These are phyloP conservation scores for Drosophila villosipedis DNA, from an alignment of 2,888 invertebrate genomes.

Conservation along the genomic window DNA sequence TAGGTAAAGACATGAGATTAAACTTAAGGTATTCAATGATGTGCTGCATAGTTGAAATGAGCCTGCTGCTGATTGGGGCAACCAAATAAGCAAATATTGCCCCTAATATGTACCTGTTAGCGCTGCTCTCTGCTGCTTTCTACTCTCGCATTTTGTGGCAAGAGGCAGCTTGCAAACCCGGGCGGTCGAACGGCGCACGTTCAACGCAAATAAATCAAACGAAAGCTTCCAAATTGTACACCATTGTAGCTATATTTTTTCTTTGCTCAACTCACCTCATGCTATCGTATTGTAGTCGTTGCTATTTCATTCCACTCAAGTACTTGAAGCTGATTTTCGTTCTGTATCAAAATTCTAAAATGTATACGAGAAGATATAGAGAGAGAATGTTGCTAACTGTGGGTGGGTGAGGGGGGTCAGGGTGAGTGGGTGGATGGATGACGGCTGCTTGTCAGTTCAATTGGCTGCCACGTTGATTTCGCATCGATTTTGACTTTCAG, in stretches of 20 bases:
- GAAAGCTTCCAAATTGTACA: constrained; percentile 71
- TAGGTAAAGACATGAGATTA: neutral
- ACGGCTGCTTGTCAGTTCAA: constrained; percentile 41
- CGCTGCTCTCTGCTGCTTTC: constrained; percentile 12
- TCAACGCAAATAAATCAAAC: constrained; percentile 71
- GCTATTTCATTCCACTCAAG: constrained; percentile 30
- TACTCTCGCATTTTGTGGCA: constrained; percentile 44
- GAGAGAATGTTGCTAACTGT: neutral
- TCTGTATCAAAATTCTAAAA: constrained; percentile 33
- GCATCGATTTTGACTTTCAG: constrained; percentile 60
- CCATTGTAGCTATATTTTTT: constrained; percentile 55
- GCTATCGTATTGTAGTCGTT: constrained; percentile 41
- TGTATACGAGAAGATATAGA: neutral
- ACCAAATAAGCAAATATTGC: constrained; percentile 22
- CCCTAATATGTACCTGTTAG: constrained; percentile 7
- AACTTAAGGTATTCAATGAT: neutral
- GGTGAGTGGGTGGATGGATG: neutral
- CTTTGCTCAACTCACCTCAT: constrained; percentile 44
- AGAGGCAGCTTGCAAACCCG: constrained; percentile 8
- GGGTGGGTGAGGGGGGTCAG: neutral
- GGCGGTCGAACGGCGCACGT: constrained; percentile 50
- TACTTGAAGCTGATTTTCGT: constrained; percentile 15
- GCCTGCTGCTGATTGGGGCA: neutral
- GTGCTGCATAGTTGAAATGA: neutral
- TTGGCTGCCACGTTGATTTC: constrained; percentile 64